phyloP scores from a whole-genome alignment of 37 sponge, comb jelly and placozoan species.

The Ephydatia muelleri region DNA sequence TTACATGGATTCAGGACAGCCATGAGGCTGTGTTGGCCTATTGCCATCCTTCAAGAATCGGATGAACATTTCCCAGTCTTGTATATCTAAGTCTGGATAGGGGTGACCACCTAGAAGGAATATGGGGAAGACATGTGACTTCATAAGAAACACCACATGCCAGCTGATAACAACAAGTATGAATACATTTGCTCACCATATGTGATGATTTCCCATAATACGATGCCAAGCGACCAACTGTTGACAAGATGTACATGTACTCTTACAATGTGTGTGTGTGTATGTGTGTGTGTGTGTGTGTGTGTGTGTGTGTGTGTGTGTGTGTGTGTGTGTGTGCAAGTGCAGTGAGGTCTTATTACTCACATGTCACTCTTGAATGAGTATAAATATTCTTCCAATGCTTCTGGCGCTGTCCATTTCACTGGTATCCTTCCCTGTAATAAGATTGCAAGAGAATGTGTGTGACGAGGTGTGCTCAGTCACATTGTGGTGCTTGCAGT shows the following conservation, averaged over 20 bases:
- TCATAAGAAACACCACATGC: too few relatives aligned
- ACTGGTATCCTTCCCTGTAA: constrained; percentile 63
- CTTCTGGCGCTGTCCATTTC: constrained; percentile 79
- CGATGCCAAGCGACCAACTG: constrained; percentile 81
- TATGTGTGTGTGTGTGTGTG: not conserved
- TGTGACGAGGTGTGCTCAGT: not conserved
- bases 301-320: too few relatives aligned
- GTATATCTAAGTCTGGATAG: constrained; percentile 31
- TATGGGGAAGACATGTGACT: not conserved
- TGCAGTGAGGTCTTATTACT: constrained; percentile 7
- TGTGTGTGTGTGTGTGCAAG: not conserved
- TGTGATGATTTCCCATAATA: constrained; percentile 73
- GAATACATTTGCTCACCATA: constrained; percentile 51
- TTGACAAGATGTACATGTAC: not conserved
- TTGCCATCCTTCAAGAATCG: constrained; percentile 56
- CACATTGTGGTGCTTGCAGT: not conserved
- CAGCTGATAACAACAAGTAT: not conserved
- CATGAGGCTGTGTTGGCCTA: constrained; percentile 46
- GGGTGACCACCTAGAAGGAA: constrained; percentile 34
- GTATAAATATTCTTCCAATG: constrained; percentile 42
- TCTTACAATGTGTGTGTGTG: not conserved
- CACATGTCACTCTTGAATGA: constrained; percentile 77
- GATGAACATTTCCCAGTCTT: constrained; percentile 26
- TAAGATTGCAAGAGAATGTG: not conserved
- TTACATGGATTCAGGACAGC: constrained; percentile 60